Base-by-base conservation (phyloP, 2,113 vertebrate genomes). In the Porphyrio hochstetteri region DNA sequence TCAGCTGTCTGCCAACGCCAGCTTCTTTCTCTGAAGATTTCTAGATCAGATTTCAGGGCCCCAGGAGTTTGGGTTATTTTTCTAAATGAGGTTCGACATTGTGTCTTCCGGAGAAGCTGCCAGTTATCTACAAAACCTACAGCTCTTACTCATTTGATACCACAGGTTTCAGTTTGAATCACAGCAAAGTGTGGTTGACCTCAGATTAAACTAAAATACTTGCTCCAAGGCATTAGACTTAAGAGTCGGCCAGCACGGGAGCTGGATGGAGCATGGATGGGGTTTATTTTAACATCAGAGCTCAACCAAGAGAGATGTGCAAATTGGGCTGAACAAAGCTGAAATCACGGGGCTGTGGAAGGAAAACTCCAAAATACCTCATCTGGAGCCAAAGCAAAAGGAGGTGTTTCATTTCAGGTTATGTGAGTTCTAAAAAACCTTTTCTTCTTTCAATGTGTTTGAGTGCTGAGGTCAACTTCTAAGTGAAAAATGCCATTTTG, bases 111-210 rank as follows among this genome's bases (percentile, higher is more conserved):
- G 61, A 95, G 93, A 94, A 96, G 91, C 57, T 96, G 90, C 88
- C 94, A 95, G 80, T 94, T 94, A 96, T 96, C 91, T 95, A 96
- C 81, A 91, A 94, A 85, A 79, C 67, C 83, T 94, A 82, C 83
- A 72, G 79, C 64, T 95, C 85, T 88, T 92, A 93, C 86, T 96
- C 88, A 91, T 91, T 95, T 16, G 61, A 97, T 94, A 94, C 94
- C 92, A 96, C 93, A 96, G 82, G 94, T 95, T 96, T 97, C 96
- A 90, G 18, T 93, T 31, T 95, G 92, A 97, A 96, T 94, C 94
- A 93, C 75, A 86, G 74, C 44, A 55, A 94, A 77, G 59, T 92
- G 92, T 92, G 92, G 91, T 91, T 96, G 94, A 96, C 95, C 96
- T 97, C 96, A 96, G 90, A 96, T 94, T 88, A 96, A 90, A 93